phyloP scores from a whole-genome alignment of 2,113 vertebrate genomes.

The Polypterus senegalus region DNA sequence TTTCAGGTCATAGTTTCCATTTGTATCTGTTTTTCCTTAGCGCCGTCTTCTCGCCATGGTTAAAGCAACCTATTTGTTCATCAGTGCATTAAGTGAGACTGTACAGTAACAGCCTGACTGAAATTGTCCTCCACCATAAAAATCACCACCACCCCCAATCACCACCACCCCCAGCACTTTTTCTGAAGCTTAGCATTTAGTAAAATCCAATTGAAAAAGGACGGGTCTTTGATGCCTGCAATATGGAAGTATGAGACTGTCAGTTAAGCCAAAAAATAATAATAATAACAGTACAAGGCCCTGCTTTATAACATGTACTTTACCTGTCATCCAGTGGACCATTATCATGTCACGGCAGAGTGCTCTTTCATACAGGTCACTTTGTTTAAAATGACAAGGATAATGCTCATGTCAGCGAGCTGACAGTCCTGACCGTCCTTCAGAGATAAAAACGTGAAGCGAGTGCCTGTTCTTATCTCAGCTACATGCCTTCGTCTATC shows the following conservation, averaged over 20 bases:
- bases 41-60: too few species aligned
- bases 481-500: conserved; percentile 65
- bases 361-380: conserved; percentile 69
- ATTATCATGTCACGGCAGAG: conserved; percentile 72
- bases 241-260: conserved; percentile 46
- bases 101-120: too few species aligned
- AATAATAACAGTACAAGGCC: conserved; percentile 38
- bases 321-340: conserved; percentile 71
- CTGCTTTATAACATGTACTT: conserved; percentile 55
- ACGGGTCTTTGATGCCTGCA: conserved; percentile 24
- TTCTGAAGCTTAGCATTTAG: too few species aligned
- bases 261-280: conserved; percentile 51
- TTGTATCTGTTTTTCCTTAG: too few species aligned
- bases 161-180: too few species aligned
- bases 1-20: too few species aligned
- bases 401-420: conserved; percentile 69
- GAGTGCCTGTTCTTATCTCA: conserved; percentile 76
- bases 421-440: conserved; percentile 67
- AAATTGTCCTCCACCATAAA: too few species aligned
- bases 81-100: too few species aligned
- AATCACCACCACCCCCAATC: too few species aligned
- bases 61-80: too few species aligned
- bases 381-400: conserved; percentile 80
- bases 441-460: conserved; percentile 58
- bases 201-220: not conserved